Evolutionary conservation across 2,888 invertebrate species (phyloP), one percentile per base, ranked within the genome.

Genomic region (Ethmia dodecea): DNA sequence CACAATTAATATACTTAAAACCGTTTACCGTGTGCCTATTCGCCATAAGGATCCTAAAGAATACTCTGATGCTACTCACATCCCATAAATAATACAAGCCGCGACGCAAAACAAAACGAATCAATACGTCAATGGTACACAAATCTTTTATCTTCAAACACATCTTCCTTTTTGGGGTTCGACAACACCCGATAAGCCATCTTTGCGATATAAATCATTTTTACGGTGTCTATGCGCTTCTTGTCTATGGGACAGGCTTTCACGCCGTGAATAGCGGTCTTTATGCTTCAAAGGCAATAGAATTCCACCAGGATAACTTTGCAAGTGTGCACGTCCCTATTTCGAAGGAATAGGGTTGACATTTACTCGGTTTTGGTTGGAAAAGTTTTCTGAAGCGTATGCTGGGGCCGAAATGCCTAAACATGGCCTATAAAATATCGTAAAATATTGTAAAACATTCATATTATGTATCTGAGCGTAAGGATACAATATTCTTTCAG

Each of bases 211-310:
- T 84, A 83, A 79, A 81, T 83, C 80, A 83, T 81, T 76, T 83
- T 77, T 76, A 80, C 72, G 65, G 68, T 68, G 57, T 47, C 59
- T 64, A 45, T 57, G 53, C 56, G 61, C 49, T 66, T 61, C 70
- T 72, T 73, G 74, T 75, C 75, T 79, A 74, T 71, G 72, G 65
- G 66, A 70, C 72, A 70, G 63, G 67, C 79, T 83, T 81, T 78
- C 77, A 78, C 62, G 50, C 49, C 65, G 52, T 76, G 77, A 78
- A 81, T 78, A 60, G 70, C 56, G 54, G 59, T 63, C 73, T 78
- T 77, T 80, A 81, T 75, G 60, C 65, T 60, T 58, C 55, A 59
- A 60, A 63, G 63, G 56, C 60, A 62, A 59, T 66, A 62, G 59
- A 63, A 50, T 45, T 49, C 49, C 38, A 32, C 49, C 43, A 48